Percentiles rank a stretch among this genome's conserved stretches.
phyloP scores from a whole-genome alignment of 1,140 invertebrate genomes.

The Heliconius melpomene region DNA sequence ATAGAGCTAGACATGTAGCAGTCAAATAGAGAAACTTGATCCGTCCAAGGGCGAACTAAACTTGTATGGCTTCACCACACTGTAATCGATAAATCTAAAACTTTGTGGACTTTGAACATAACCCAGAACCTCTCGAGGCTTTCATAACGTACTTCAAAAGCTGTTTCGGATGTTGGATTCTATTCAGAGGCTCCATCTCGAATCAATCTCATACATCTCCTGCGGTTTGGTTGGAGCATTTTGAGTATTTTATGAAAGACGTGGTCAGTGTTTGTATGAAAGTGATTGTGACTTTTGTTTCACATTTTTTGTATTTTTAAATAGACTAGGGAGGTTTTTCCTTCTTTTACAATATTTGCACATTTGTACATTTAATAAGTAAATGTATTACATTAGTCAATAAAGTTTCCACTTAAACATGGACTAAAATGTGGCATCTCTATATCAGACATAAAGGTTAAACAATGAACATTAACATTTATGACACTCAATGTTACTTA shows the following conservation, averaged over 20 bases:
- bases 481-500: too few relatives aligned
- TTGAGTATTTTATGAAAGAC: background rate
- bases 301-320: too few relatives aligned
- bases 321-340: too few relatives aligned
- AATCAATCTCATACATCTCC: constrained; percentile 27
- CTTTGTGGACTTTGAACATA: constrained; percentile 55
- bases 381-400: too few relatives aligned
- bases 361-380: too few relatives aligned
- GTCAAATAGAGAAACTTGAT: constrained; percentile 57
- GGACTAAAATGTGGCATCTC: too few relatives aligned
- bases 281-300: background rate
- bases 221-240: background rate
- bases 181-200: constrained; percentile 21
- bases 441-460: too few relatives aligned
- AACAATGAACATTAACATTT: too few relatives aligned
- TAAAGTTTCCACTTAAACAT: too few relatives aligned
- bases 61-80: constrained; percentile 58
- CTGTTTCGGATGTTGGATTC: constrained; percentile 40
- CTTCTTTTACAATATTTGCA: too few relatives aligned
- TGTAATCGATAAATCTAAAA: constrained; percentile 70
- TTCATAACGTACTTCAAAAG: constrained; percentile 52
- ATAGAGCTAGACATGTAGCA: constrained; percentile 20
- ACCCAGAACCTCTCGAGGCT: constrained; percentile 42
- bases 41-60: constrained; percentile 55
- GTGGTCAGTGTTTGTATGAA: background rate